Percentiles rank a stretch among this genome's conserved stretches.
Conservation (phyloP, 2,797 vertebrate species). For the Mus caroli region DNA sequence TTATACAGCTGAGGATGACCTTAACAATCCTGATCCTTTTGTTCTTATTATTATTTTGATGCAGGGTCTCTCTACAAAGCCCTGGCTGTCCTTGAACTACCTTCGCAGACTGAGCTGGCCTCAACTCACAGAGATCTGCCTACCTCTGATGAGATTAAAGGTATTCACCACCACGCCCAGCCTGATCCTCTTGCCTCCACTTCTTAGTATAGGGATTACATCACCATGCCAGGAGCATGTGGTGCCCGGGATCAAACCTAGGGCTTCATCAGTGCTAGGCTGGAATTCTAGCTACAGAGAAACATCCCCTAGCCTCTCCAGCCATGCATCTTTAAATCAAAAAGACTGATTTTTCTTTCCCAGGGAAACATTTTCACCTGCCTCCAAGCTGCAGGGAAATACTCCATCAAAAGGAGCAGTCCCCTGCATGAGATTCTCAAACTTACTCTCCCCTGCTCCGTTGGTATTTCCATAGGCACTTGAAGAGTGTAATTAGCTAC, state of each 20-base stretch:
- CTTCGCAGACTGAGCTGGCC: too few species aligned
- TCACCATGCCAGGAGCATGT: background rate
- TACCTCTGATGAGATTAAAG: conserved; percentile 9
- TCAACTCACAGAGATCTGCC: background rate
- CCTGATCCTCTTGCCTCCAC: background rate
- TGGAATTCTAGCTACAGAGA: background rate
- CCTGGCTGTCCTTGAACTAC: background rate
- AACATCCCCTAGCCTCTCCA: background rate
- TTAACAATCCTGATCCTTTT: background rate
- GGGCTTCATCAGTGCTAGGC: background rate
- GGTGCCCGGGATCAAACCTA: background rate
- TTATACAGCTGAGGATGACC: background rate
- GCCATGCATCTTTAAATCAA: background rate
- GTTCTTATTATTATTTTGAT: background rate
- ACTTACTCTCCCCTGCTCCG: background rate
- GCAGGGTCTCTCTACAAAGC: background rate
- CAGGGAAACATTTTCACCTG: background rate
- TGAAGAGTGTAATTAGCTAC: background rate
- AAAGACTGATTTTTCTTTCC: background rate
- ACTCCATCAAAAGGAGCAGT: too few species aligned
- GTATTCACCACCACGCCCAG: background rate
- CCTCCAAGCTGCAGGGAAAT: too few species aligned
- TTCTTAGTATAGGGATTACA: background rate
- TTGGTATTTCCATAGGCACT: background rate
- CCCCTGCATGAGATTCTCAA: background rate